Percentiles rank a stretch among this genome's conserved stretches.
Evolutionary conservation across 2,797 vertebrate species (phyloP).

Genomic region (Falco naumanni): DNA sequence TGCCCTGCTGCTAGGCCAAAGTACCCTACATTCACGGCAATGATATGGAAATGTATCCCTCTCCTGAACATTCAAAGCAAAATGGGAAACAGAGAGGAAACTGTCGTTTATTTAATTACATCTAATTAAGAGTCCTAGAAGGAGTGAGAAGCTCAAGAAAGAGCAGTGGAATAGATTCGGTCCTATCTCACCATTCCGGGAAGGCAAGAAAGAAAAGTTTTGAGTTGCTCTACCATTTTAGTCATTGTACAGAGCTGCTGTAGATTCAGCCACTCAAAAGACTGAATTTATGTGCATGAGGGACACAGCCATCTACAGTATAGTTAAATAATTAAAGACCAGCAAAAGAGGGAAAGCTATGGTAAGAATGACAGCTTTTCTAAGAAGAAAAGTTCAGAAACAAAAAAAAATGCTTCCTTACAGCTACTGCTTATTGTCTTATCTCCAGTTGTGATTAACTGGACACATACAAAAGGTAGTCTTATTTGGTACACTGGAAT

Average conservation of each 20-base stretch:
- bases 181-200: not conserved
- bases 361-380: not conserved
- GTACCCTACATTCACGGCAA: not conserved
- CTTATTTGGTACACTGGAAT: constrained; percentile 11
- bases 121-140: not conserved
- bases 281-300: accelerated
- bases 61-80: not conserved
- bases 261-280: not conserved
- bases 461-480: not conserved
- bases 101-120: not conserved
- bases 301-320: not conserved
- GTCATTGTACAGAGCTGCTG: not conserved
- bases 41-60: not conserved
- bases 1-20: not conserved
- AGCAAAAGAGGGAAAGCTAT: not conserved
- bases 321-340: not conserved
- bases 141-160: not conserved
- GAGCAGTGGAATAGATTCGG: not conserved
- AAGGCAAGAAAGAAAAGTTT: not conserved
- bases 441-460: not conserved
- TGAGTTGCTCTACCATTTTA: not conserved
- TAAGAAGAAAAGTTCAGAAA: not conserved
- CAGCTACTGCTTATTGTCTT: not conserved
- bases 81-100: not conserved
- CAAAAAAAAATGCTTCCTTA: not conserved